Evolutionary conservation across 1,140 invertebrate genomes (phyloP), one percentile per base, ranked within the genome.

Genomic region (Drosophila nigromelanica): DNA sequence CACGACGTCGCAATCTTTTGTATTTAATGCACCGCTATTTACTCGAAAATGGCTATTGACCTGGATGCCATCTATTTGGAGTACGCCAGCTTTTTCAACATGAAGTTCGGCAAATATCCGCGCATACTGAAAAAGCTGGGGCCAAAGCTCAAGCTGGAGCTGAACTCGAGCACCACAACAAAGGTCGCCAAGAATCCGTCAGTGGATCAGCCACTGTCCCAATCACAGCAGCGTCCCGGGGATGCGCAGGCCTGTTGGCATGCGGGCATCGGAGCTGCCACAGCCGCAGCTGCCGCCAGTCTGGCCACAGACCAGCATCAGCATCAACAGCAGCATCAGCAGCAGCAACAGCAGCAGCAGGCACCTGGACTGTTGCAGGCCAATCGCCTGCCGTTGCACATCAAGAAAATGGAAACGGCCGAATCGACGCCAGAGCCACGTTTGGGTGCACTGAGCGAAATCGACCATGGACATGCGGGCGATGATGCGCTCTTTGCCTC

Each of bases 31-130:
- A 94, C n/a, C 94, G 95, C 33, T 97, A 96, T 93, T 91, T 98
- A 69, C 92, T 93, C 74, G 95, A 96, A 81, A 94, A 96, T 92
- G 95, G 96, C 83, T 95, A 94, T 73, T 59, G 97, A 98, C 90
- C 92, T 99, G 71, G 95, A 96, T 58, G 96, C 95, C 14, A 96
- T 99, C 63, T 92, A 98, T 47, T 94, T 97, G 92, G 97, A 98
- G 76, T 99, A 97, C 91, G 96, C 96, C 73, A 95, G 95, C 54
- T 98, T 97, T 93, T 98, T 97, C 92, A 94, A 95, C 76, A 92
- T 96, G 15, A 95, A 97, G 80, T 98, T 97, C 92, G 95, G 96
- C 89, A 97, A 96, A 91, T 95, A 96, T 90, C 97, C 98, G 0
- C 95, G 95, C 89, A 94, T 98, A 30, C 94, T 95, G 30, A 96